Conservation (phyloP, 2,797 vertebrate genomes). For the Aldrovandia affinis region DNA sequence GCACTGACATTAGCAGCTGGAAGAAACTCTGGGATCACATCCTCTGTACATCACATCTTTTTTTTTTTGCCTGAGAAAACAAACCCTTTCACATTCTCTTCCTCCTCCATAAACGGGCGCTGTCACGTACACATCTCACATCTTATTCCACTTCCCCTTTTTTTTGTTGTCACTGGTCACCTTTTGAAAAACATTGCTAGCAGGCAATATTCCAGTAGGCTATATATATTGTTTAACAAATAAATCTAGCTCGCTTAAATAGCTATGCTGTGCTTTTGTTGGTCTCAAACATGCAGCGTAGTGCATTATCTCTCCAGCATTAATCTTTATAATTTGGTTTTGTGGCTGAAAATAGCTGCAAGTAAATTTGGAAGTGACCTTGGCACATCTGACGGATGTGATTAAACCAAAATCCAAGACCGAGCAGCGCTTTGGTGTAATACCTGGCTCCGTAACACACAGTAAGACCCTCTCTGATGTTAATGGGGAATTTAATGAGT, state of each 20-base stretch:
- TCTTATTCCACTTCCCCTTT: neutral
- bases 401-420: neutral
- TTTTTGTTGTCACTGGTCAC: neutral
- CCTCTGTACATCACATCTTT: neutral
- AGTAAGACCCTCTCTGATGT: neutral
- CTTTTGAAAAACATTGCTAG: neutral
- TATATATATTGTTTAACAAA: neutral
- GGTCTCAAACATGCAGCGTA: neutral
- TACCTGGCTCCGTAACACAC: neutral
- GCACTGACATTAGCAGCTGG: neutral
- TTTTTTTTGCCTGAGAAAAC: conserved; percentile 11
- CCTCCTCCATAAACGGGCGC: neutral
- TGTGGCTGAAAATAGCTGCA: neutral
- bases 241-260: neutral
- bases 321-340: neutral
- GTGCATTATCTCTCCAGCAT: neutral
- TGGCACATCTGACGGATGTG: neutral
- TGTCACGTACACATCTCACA: neutral
- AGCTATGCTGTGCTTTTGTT: neutral
- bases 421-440: neutral
- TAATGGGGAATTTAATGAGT: conserved; percentile 61
- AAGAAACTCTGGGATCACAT: neutral
- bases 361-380: conserved; percentile 14
- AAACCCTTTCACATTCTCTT: neutral
- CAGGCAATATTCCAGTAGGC: neutral